Base-by-base conservation (phyloP, 2,113 vertebrate species). In the Vidua chalybeata region DNA sequence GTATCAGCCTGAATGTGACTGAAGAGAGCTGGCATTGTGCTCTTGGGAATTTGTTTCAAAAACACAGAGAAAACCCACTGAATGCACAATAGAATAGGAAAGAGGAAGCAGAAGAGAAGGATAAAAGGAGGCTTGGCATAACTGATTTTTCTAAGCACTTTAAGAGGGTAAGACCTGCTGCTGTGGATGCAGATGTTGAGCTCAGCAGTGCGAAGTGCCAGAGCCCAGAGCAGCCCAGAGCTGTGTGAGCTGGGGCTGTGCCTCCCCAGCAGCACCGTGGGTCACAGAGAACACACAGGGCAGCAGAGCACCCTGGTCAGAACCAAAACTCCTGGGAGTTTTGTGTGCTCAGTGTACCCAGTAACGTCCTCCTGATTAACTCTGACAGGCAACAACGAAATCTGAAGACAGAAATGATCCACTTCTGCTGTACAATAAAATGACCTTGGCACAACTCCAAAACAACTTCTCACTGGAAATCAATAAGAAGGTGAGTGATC, bases 321-420 rank as follows among this genome's bases (percentile, higher is more conserved):
- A 56, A 28, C 62, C 18, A 1, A 7, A n/a, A 22, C 26, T 55
- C 67, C 79, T 81, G 37, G 48, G 21, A 54, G 35, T 35, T 35
- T 35, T 35, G 35, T 35, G 35, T 35, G 43, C 52, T 79, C 39
- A 11, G 7, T 35, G 7, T 2, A 23, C 61, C 35, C 49, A 45
- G 48, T 3, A 0, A 30, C 62, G 18, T 64, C 76, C 37, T 91
- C 51, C 39, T 76, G 5, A 61, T 95, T 94, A 84, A 84, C 87
- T 92, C 89, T 84, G 49, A 41, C 51, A 99, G 99, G 99, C 98
- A 72, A 99, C 99, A 68, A 98, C 98, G 77, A 98, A 98, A 94
- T 93, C 98, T 72, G 99, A 99, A 96, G 99, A 99, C 90, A 98
- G 99, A 91, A 99, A 98, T 54, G 99, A 99, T 84, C 99, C 99